phyloP scores from a whole-genome alignment of 2,797 vertebrate species.

The Falco biarmicus region DNA sequence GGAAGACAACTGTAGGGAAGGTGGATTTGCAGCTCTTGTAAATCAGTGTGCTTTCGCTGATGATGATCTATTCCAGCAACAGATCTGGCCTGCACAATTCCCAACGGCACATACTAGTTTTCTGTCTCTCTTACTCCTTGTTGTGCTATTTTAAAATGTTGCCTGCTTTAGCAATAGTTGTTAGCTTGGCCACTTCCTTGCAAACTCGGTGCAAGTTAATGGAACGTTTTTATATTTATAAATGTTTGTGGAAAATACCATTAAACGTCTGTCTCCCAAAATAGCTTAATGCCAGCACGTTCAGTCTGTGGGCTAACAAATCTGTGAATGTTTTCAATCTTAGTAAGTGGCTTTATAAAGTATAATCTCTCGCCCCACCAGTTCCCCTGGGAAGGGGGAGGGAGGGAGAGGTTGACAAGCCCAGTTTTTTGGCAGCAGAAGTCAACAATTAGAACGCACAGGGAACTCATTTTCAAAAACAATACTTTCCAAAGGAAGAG shows the following conservation, averaged over 20 bases:
- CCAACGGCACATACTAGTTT: background rate
- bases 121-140: background rate
- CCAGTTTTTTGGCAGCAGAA: constrained; percentile 22
- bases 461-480: background rate
- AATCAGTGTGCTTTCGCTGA: background rate
- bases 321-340: constrained; percentile 16
- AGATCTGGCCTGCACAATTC: background rate
- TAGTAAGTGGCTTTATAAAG: background rate
- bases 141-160: background rate
- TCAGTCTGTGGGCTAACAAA: constrained; percentile 37
- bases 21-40: background rate
- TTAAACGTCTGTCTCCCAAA: constrained; percentile 8
- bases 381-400: background rate
- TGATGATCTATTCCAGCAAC: background rate
- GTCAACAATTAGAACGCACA: background rate
- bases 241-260: background rate
- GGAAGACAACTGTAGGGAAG: background rate
- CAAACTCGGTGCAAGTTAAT: background rate
- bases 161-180: background rate
- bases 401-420: constrained; percentile 27
- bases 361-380: background rate
- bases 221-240: background rate
- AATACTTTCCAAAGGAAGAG: background rate
- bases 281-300: background rate
- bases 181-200: background rate